These are phyloP conservation scores for Salpingus planirostris DNA, from an alignment of 2,888 invertebrate genomes.

Conservation along the genomic window DNA sequence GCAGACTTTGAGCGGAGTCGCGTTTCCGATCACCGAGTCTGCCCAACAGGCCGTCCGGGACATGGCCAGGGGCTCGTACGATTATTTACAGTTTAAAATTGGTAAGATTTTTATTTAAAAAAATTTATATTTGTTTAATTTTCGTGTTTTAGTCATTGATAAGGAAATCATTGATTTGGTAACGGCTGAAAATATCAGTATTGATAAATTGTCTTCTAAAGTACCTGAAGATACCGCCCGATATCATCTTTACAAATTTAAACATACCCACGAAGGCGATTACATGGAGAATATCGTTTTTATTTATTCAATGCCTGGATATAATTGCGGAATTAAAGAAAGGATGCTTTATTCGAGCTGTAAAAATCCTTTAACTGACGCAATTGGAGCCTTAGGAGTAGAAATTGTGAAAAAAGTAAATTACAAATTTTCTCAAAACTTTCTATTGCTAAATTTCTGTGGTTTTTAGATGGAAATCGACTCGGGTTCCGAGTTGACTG, in stretches of 20 bases:
- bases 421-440: too few species aligned
- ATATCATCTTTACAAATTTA: conserved; percentile 86
- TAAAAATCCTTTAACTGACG: conserved; percentile 82
- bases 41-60: conserved; percentile 68
- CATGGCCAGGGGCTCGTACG: conserved; percentile 63
- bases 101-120: conserved; percentile 42
- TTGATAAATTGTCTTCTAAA: conserved; percentile 62
- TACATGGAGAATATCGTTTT: conserved; percentile 77
- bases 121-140: background rate
- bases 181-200: conserved; percentile 57
- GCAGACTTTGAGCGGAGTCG: conserved; percentile 84
- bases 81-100: conserved; percentile 86
- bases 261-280: conserved; percentile 90
- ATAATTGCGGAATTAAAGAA: conserved; percentile 91
- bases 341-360: conserved; percentile 98
- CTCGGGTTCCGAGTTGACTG: conserved; percentile 79
- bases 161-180: conserved; percentile 84
- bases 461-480: conserved; percentile 60
- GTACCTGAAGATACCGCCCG: conserved; percentile 80
- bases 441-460: too few species aligned
- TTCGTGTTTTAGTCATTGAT: conserved; percentile 55
- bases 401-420: conserved; percentile 80
- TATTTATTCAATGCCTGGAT: conserved; percentile 98
- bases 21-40: conserved; percentile 78
- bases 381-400: conserved; percentile 69